phyloP scores from a whole-genome alignment of 1,140 invertebrate species.

The Pissodes strobi region DNA sequence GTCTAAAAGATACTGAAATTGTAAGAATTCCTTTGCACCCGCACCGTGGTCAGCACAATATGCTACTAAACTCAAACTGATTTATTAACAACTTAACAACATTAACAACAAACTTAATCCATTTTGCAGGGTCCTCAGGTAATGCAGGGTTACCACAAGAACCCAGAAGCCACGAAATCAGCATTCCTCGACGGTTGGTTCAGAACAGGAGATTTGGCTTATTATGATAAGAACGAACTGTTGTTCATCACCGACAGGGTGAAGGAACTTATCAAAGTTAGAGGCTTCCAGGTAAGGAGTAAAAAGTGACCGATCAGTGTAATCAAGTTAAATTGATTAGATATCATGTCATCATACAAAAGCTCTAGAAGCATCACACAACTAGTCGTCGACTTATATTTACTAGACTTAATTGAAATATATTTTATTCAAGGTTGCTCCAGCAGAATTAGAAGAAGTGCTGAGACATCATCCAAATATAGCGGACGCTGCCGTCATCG shows the following conservation, averaged over 20 bases:
- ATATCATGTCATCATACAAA: too few relatives aligned
- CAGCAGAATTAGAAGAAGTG: slow-evolving; percentile 86
- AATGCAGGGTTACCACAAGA: slow-evolving; percentile 76
- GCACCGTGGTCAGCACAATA: too few relatives aligned
- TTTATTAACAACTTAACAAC: too few relatives aligned
- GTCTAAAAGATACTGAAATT: too few relatives aligned
- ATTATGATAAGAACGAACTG: slow-evolving; percentile 65
- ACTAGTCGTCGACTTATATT: too few relatives aligned
- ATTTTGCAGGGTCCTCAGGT: slow-evolving; percentile 65
- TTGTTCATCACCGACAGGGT: slow-evolving; percentile 76
- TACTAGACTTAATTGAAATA: too few relatives aligned
- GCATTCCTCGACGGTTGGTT: slow-evolving; percentile 75
- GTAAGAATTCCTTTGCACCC: too few relatives aligned
- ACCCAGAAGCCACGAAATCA: slow-evolving; percentile 68
- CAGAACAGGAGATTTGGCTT: slow-evolving; percentile 76
- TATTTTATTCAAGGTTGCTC: slow-evolving; percentile 82
- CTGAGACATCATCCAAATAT: slow-evolving; percentile 76
- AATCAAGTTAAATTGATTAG: too few relatives aligned
- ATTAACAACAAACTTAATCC: too few relatives aligned
- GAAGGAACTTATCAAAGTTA: slow-evolving; percentile 87
- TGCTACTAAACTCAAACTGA: too few relatives aligned
- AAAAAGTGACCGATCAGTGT: too few relatives aligned
- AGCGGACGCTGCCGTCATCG: slow-evolving; percentile 81
- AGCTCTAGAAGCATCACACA: too few relatives aligned
- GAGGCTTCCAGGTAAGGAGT: slow-evolving; percentile 82